A percentile compares a stretch with the other conserved stretches of the same genome.
These are phyloP conservation scores for Phylloscopus trochiloides DNA, from an alignment of 2,113 vertebrate genomes.

Conservation along the genomic window DNA sequence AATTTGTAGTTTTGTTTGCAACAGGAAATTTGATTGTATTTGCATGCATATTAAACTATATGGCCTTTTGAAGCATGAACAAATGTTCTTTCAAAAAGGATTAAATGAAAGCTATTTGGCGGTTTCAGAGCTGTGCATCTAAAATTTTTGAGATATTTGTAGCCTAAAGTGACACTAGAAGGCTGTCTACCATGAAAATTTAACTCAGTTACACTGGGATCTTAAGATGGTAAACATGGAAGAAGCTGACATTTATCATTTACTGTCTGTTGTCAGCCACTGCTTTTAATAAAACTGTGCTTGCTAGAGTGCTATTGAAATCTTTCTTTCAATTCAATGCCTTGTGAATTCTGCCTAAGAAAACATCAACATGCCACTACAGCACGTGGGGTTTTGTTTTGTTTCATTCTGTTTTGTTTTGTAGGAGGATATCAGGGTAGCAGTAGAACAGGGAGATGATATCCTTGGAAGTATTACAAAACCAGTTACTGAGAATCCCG, in stretches of 20 bases:
- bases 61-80: background rate
- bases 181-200: background rate
- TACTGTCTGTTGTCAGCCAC: background rate
- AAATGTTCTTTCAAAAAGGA: background rate
- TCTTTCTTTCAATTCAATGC: background rate
- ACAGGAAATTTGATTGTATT: background rate
- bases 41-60: background rate
- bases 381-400: background rate
- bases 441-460: slow-evolving; percentile 79
- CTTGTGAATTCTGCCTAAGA: background rate
- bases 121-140: background rate
- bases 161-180: background rate
- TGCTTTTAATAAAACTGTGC: background rate
- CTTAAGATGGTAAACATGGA: background rate
- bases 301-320: background rate
- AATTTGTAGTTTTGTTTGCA: background rate
- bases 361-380: background rate
- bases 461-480: slow-evolving; percentile 86
- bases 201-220: background rate
- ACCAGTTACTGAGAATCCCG: slow-evolving; percentile 78
- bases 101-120: background rate
- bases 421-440: slow-evolving; percentile 85
- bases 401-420: background rate
- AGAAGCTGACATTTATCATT: background rate
- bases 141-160: background rate